Percentiles rank a stretch among this genome's conserved stretches.
Conservation (phyloP, 2,888 invertebrate genomes). For the Cheilosia pagana region DNA sequence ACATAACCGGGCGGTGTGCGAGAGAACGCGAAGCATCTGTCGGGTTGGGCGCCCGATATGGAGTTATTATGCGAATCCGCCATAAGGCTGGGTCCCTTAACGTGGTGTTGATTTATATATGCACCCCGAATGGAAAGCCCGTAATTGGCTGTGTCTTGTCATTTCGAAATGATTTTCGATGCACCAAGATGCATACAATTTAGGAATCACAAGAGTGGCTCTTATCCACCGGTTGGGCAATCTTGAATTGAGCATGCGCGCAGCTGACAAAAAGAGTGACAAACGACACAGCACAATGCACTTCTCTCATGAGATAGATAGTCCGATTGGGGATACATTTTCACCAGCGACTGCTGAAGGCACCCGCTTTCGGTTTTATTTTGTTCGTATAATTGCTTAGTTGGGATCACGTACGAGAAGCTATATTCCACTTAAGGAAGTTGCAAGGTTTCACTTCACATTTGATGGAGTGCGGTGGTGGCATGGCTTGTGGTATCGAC, state of each 20-base stretch:
- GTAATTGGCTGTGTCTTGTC: slow-evolving; percentile 55
- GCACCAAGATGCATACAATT: background rate
- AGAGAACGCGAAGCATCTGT: slow-evolving; percentile 14
- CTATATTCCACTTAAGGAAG: slow-evolving; percentile 49
- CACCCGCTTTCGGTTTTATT: slow-evolving; percentile 55
- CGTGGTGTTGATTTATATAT: slow-evolving; percentile 59
- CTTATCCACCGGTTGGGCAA: background rate
- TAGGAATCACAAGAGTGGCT: background rate
- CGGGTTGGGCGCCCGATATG: slow-evolving; percentile 52
- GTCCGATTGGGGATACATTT: slow-evolving; percentile 18
- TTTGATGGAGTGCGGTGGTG: background rate
- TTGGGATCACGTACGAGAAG: slow-evolving; percentile 48
- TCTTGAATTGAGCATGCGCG: slow-evolving; percentile 41
- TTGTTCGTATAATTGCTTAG: slow-evolving; percentile 38
- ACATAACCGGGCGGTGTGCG: slow-evolving; percentile 17
- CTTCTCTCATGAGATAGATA: background rate
- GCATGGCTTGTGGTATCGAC: slow-evolving; percentile 5
- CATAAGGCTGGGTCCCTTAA: slow-evolving; percentile 56
- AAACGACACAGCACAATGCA: background rate
- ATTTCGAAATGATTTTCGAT: slow-evolving; percentile 36
- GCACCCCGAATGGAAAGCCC: slow-evolving; percentile 3
- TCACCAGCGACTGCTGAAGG: background rate
- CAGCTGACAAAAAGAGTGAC: background rate
- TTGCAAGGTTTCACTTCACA: slow-evolving; percentile 56
- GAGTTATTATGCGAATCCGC: slow-evolving; percentile 42